These are phyloP conservation scores for Pachyuromys duprasi DNA, from an alignment of 2,797 vertebrate genomes.

Conservation along the genomic window DNA sequence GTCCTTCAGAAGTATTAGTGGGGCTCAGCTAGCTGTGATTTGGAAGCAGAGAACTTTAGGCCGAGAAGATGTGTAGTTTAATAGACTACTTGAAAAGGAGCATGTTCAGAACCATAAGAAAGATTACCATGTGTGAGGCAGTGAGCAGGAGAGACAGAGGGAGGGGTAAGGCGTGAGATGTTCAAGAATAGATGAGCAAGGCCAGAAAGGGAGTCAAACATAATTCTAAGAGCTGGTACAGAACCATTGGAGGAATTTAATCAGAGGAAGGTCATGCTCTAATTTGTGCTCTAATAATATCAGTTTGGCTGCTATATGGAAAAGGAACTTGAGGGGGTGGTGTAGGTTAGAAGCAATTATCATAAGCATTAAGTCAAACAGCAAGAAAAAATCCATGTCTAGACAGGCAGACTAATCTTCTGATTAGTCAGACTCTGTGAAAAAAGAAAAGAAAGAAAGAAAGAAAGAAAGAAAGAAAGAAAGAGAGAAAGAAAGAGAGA, in stretches of 20 bases:
- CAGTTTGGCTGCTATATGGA: neutral
- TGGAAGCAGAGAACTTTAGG: neutral
- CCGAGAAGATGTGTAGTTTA: neutral
- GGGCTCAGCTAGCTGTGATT: neutral
- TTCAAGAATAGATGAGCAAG: neutral
- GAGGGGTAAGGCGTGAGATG: neutral
- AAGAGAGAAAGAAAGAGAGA: too few relatives aligned
- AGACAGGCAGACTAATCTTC: neutral
- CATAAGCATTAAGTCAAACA: conserved; percentile 20
- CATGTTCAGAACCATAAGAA: neutral
- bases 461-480: too few relatives aligned
- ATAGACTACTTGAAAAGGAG: conserved; percentile 14
- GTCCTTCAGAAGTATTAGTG: neutral
- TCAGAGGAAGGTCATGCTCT: conserved; percentile 59
- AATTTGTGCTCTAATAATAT: conserved; percentile 59
- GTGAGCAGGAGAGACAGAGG: neutral
- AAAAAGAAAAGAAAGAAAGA: neutral
- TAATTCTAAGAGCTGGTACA: conserved; percentile 43
- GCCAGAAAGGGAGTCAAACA: conserved; percentile 36
- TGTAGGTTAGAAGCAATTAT: conserved; percentile 43
- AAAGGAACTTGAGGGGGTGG: conserved; percentile 8
- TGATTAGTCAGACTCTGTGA: neutral
- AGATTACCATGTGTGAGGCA: neutral
- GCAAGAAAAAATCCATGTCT: neutral
- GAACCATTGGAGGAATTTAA: conserved; percentile 54